phyloP scores from a whole-genome alignment of 2,797 vertebrate species.

The Ctenosaura bakeri region DNA sequence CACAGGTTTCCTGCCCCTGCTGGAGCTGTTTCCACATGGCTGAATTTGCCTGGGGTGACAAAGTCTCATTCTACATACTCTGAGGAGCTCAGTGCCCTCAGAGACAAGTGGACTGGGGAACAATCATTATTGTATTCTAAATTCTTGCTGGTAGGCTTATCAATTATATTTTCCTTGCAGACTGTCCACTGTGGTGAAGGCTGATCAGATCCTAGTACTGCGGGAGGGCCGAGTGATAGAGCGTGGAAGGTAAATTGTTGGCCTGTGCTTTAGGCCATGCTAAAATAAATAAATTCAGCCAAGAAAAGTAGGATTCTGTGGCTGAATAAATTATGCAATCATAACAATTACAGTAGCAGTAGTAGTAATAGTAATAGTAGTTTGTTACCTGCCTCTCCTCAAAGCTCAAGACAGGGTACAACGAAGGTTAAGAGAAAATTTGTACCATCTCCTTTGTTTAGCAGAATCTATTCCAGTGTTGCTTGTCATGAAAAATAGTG shows the following conservation, averaged over 20 bases:
- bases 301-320: not conserved
- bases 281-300: not conserved
- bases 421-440: not conserved
- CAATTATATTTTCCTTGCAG: slow-evolving; percentile 72
- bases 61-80: not conserved
- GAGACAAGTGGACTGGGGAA: too few species aligned
- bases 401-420: too few species aligned
- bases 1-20: too few species aligned
- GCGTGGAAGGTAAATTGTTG: slow-evolving; percentile 86
- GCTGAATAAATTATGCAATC: not conserved
- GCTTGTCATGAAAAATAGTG: not conserved
- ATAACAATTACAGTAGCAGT: too few species aligned
- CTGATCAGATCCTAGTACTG: slow-evolving; percentile 95
- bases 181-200: slow-evolving; percentile 92
- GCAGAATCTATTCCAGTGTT: not conserved
- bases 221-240: slow-evolving; percentile 88
- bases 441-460: not conserved
- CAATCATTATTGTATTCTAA: not conserved
- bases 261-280: not conserved
- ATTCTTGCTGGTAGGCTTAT: rapidly evolving
- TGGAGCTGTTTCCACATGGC: not conserved
- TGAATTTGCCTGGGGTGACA: too few species aligned
- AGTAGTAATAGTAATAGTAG: too few species aligned
- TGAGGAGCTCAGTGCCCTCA: not conserved
- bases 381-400: too few species aligned